phyloP scores from a whole-genome alignment of 2,113 vertebrate species.

The Notiomystis cincta region DNA sequence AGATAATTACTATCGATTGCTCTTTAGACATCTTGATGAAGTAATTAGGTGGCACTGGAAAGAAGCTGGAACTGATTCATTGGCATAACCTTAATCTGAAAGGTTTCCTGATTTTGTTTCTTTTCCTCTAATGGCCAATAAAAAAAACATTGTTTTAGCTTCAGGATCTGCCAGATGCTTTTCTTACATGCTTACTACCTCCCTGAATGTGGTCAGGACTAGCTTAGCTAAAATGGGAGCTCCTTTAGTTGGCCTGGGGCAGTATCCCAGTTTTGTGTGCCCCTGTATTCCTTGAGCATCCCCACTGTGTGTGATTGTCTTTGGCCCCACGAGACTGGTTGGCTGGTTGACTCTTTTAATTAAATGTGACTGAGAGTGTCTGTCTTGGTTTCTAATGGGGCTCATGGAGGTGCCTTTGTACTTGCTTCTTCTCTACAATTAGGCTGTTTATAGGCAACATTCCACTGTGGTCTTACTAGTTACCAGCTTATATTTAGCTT shows the following conservation, averaged over 20 bases:
- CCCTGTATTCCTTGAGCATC: not conserved
- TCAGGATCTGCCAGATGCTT: conserved; percentile 59
- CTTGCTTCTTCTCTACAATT: not conserved
- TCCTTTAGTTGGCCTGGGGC: not conserved
- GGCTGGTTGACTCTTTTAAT: not conserved
- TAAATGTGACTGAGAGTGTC: not conserved
- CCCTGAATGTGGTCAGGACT: not conserved
- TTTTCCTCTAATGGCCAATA: conserved; percentile 69
- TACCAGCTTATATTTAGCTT: not conserved
- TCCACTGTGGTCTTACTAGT: not conserved
- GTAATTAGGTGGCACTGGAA: conserved; percentile 72
- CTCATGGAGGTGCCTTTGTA: not conserved
- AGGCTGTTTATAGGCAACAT: not conserved
- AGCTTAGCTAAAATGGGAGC: not conserved
- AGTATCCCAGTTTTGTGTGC: not conserved
- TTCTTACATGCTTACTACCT: conserved; percentile 32
- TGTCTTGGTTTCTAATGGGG: not conserved
- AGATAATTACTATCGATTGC: conserved; percentile 78
- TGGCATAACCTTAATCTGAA: conserved; percentile 64
- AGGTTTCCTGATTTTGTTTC: conserved; percentile 70
- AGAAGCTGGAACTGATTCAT: conserved; percentile 70
- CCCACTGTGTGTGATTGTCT: not conserved
- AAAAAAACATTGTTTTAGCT: conserved; percentile 62
- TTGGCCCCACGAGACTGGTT: not conserved
- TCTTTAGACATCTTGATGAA: conserved; percentile 72